phyloP scores from a whole-genome alignment of 2,113 vertebrate species.

The Catharus minimus region DNA sequence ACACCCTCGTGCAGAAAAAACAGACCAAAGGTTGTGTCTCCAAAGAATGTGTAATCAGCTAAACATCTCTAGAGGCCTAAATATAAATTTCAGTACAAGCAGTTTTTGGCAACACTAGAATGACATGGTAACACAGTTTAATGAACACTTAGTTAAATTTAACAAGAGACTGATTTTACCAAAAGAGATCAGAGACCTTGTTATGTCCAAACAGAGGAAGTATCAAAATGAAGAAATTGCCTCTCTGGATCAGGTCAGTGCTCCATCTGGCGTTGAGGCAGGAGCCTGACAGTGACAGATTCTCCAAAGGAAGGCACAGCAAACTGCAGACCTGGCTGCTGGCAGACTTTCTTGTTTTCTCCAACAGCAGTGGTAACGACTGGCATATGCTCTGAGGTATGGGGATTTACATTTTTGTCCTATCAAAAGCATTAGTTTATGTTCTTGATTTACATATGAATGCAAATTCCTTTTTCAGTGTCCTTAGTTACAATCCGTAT shows the following conservation, averaged over 20 bases:
- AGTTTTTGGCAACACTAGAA: neutral
- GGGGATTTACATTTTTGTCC: neutral
- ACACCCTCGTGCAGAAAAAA: neutral
- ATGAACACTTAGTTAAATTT: neutral
- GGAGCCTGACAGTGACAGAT: neutral
- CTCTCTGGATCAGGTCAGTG: neutral
- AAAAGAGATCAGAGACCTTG: neutral
- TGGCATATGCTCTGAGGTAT: neutral
- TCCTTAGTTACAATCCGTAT: neutral
- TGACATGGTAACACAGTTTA: neutral
- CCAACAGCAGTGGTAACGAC: neutral
- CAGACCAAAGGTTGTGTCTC: neutral
- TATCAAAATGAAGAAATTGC: neutral
- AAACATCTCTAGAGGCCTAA: neutral
- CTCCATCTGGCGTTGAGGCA: fast-evolving
- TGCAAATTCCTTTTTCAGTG: neutral
- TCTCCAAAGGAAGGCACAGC: neutral
- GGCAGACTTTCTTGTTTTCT: neutral
- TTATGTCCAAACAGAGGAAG: neutral
- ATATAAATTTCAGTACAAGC: neutral
- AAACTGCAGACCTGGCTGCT: fast-evolving
- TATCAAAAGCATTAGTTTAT: neutral
- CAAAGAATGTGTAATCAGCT: neutral
- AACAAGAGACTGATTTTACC: neutral
- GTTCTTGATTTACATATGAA: neutral